Percentiles rank a stretch among this genome's conserved stretches.
phyloP scores from a whole-genome alignment of 2,797 vertebrate genomes.

The Chloroceryle amazona region DNA sequence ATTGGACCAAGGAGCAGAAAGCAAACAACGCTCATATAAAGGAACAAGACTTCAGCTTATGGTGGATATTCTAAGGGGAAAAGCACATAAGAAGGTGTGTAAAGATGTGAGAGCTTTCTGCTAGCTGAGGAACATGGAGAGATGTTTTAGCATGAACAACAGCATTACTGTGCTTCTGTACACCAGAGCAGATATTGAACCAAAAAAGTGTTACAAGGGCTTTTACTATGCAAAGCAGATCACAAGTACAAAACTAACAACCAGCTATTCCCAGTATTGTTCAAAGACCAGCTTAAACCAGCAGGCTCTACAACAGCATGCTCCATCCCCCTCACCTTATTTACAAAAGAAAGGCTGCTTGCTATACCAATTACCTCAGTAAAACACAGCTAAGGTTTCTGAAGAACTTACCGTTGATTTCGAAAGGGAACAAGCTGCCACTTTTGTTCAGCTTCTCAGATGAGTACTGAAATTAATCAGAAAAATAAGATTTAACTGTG shows the following conservation, averaged over 20 bases:
- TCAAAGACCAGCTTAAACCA: slow-evolving; percentile 73
- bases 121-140: background rate
- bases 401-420: slow-evolving; percentile 81
- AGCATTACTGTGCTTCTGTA: background rate
- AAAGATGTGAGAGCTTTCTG: background rate
- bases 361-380: slow-evolving; percentile 70
- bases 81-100: background rate
- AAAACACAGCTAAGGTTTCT: slow-evolving; percentile 33
- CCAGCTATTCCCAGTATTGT: slow-evolving; percentile 74
- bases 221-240: slow-evolving; percentile 79
- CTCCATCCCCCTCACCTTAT: slow-evolving; percentile 71
- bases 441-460: slow-evolving; percentile 79
- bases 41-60: background rate
- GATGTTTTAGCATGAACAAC: background rate
- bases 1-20: background rate
- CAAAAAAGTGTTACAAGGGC: slow-evolving; percentile 4
- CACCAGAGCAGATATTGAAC: background rate
- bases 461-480: slow-evolving; percentile 81
- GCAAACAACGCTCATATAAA: background rate
- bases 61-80: background rate
- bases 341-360: slow-evolving; percentile 77
- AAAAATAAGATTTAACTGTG: slow-evolving; percentile 53
- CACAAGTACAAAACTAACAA: slow-evolving; percentile 76
- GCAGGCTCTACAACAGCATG: slow-evolving; percentile 62
- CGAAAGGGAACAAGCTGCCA: slow-evolving; percentile 79